Percentiles rank a stretch among this genome's conserved stretches.
Conservation (phyloP, 2,888 invertebrate genomes). For the Cephus rjabovi region DNA sequence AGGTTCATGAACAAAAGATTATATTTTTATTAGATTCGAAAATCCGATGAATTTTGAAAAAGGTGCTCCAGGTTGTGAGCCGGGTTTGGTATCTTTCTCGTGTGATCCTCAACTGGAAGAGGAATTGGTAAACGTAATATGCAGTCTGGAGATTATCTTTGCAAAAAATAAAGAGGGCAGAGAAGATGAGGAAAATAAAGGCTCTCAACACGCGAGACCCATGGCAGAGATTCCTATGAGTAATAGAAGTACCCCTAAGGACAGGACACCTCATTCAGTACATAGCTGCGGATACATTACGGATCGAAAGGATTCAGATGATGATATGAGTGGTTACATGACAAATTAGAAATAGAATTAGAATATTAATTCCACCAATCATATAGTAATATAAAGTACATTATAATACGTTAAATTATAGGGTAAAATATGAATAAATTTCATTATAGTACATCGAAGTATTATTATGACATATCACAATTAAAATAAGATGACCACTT, state of each 20-base stretch:
- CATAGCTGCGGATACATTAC: conserved; percentile 36
- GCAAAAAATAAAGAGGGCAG: conserved; percentile 19
- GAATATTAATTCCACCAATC: not conserved
- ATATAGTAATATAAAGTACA: not conserved
- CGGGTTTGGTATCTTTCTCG: conserved; percentile 40
- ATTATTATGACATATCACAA: not conserved
- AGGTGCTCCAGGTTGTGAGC: conserved; percentile 43
- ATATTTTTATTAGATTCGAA: not conserved
- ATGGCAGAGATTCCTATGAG: conserved; percentile 24
- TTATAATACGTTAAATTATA: not conserved
- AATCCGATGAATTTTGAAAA: conserved; percentile 5
- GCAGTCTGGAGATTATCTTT: conserved; percentile 34
- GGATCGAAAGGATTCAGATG: conserved; percentile 31
- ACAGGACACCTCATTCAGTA: conserved; percentile 32
- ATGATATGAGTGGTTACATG: conserved; percentile 32
- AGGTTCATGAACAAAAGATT: conserved; percentile 24
- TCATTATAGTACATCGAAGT: not conserved
- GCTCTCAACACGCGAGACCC: conserved; percentile 3
- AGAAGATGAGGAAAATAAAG: conserved; percentile 16
- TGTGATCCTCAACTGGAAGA: conserved; percentile 42
- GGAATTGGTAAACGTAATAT: conserved; percentile 39
- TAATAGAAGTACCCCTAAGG: conserved; percentile 26
- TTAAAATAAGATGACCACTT: not conserved
- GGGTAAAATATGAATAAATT: not conserved
- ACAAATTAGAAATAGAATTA: conserved; percentile 24